A percentile compares a stretch with the other conserved stretches of the same genome.
Evolutionary conservation across 2,113 vertebrate genomes (phyloP).

Genomic region (Verasper variegatus): DNA sequence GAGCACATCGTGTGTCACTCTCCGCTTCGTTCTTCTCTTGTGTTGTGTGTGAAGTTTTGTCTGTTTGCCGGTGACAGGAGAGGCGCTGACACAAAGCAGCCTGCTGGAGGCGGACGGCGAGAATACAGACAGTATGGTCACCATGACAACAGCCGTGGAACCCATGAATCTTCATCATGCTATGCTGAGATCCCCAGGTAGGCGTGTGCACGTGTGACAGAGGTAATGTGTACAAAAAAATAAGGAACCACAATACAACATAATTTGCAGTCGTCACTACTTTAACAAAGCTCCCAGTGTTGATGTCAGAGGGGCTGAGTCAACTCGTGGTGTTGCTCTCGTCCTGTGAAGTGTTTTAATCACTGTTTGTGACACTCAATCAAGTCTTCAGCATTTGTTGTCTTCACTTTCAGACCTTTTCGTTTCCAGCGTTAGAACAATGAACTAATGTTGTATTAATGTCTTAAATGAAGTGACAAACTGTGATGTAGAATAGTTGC

Average conservation of each 20-base stretch:
- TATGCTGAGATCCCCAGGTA: conserved; percentile 93
- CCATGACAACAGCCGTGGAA: conserved; percentile 89
- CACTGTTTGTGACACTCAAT: neutral
- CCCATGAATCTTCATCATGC: conserved; percentile 91
- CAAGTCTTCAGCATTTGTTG: neutral
- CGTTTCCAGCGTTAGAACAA: too few relatives aligned
- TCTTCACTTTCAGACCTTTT: neutral
- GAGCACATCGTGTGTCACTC: neutral
- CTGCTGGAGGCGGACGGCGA: conserved; percentile 91
- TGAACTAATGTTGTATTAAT: neutral
- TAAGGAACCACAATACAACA: neutral
- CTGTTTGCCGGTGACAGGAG: conserved; percentile 73
- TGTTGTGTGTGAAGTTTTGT: neutral
- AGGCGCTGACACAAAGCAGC: conserved; percentile 93
- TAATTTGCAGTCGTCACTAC: neutral
- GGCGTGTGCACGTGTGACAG: conserved; percentile 32
- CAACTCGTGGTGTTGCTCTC: conserved; percentile 8
- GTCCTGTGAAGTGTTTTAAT: neutral
- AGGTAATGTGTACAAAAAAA: too few relatives aligned
- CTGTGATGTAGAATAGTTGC: neutral
- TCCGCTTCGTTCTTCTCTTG: neutral
- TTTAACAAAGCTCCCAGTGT: neutral
- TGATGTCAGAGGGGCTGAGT: conserved; percentile 34
- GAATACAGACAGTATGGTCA: conserved; percentile 86
- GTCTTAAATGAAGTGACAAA: neutral